Evolutionary conservation across 2,797 vertebrate species (phyloP).

Genomic region (Crypturellus tataupa): DNA sequence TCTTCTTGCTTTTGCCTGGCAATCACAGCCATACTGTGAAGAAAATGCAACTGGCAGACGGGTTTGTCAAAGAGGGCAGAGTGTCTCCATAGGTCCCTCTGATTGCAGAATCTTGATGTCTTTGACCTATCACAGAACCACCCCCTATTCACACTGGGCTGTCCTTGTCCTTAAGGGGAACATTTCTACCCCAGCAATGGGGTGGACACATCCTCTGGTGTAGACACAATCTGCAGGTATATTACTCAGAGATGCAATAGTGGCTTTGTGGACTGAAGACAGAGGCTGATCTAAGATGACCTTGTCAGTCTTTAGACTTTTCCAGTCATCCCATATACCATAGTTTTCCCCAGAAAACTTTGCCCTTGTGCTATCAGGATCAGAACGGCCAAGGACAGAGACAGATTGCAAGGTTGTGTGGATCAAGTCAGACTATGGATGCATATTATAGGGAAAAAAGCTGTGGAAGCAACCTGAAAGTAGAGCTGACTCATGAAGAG

Average conservation of each 20-base stretch:
- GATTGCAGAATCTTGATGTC: not conserved
- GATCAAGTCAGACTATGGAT: not conserved
- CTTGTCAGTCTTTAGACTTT: not conserved
- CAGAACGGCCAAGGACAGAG: not conserved
- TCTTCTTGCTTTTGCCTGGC: not conserved
- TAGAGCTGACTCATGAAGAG: not conserved
- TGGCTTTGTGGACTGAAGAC: not conserved
- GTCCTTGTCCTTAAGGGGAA: not conserved
- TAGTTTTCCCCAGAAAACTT: not conserved
- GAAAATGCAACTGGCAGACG: not conserved
- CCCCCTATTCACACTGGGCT: not conserved
- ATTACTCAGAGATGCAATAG: not conserved
- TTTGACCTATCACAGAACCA: not conserved
- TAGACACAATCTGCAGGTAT: not conserved
- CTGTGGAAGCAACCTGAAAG: not conserved
- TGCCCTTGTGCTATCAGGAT: not conserved
- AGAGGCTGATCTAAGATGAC: not conserved
- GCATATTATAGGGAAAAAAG: fast-evolving
- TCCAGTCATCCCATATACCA: not conserved
- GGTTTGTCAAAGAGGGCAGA: not conserved
- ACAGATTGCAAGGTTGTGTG: not conserved
- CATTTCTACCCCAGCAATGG: not conserved
- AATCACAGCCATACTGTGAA: not conserved
- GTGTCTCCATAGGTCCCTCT: not conserved
- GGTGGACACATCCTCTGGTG: not conserved